Base-by-base conservation (phyloP, 37 sponge, comb jelly and placozoan species). In the Beroe forskalii region DNA sequence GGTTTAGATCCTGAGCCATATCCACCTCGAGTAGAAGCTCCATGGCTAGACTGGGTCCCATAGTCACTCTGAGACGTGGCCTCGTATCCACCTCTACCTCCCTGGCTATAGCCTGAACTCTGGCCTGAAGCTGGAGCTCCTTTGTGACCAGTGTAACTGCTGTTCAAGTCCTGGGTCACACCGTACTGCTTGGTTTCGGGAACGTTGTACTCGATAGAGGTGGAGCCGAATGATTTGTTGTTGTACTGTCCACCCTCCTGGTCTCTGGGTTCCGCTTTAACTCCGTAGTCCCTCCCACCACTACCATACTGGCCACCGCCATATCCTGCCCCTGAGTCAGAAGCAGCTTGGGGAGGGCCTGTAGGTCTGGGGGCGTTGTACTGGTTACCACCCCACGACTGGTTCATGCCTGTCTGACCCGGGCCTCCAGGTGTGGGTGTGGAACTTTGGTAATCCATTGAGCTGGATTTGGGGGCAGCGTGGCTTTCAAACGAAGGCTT, bases 151-250 rank as follows among this genome's bases (percentile, higher is more conserved):
- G 40, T 17, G 40, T 9, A 9, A 43, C 48, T 80, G 4, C 3
- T 24, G 38, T 17, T 69, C 37, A 33, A 14, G 38, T 69, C 72
- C 8, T 69, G 72, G 36, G 36, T 2, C 1, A 80, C 86, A 14
- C 86, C 86, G 30, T 80, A 80, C 55, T 80, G 86, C 48, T 80
- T 80, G 1, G 55, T 80, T 37, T 80, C 86, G 38, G 86, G 86
- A 6, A 37, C 35, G 55, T 80, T 80, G 86, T 80, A 80, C 8
- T 41, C 55, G 0, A 43, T 41, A 20, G 40, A 23, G n/a, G 44
- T 44, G 44, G 86, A 41, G n/a, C 55, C 86, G 20, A 80, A 80
- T 25, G 30, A 25, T 25, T 44, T 80, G 55, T 44, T 80, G 86
- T 42, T 80, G 0, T 80, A n/a, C 40, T 8, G 75, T 1, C 39